Conservation (phyloP, 2,888 invertebrate genomes). For the Sphinx pinastri region DNA sequence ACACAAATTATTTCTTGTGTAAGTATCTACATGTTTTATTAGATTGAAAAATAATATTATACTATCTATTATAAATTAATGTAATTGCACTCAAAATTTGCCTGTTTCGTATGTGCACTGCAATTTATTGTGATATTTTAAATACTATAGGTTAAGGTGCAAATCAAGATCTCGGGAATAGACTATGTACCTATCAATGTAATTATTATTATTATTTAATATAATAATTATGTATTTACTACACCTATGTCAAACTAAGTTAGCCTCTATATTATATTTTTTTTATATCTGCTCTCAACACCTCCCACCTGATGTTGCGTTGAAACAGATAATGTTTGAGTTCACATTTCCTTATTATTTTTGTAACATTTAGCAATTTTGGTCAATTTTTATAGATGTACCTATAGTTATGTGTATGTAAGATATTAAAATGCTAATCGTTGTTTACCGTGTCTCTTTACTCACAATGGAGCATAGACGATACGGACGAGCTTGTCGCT, state of each 20-base stretch:
- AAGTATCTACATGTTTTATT: conserved; percentile 56
- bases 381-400: conserved; percentile 73
- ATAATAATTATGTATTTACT: conserved; percentile 10
- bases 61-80: conserved; percentile 68
- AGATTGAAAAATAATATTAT: conserved; percentile 62
- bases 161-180: conserved; percentile 76
- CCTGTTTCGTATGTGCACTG: conserved; percentile 84
- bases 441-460: conserved; percentile 55
- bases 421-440: conserved; percentile 59
- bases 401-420: conserved; percentile 64
- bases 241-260: not conserved
- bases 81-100: conserved; percentile 83
- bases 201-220: conserved; percentile 68
- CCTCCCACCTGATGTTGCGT: not conserved
- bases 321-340: not conserved
- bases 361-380: conserved; percentile 68
- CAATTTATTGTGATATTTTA: conserved; percentile 85
- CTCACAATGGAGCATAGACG: conserved; percentile 34
- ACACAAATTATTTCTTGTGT: conserved; percentile 28
- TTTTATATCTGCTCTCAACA: conserved; percentile 38
- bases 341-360: conserved; percentile 7
- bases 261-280: conserved; percentile 32
- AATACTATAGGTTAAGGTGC: conserved; percentile 80
- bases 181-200: conserved; percentile 77
- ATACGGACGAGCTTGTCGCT: conserved; percentile 35